Conservation (phyloP, 2,797 vertebrate species). For the Prionace glauca region DNA sequence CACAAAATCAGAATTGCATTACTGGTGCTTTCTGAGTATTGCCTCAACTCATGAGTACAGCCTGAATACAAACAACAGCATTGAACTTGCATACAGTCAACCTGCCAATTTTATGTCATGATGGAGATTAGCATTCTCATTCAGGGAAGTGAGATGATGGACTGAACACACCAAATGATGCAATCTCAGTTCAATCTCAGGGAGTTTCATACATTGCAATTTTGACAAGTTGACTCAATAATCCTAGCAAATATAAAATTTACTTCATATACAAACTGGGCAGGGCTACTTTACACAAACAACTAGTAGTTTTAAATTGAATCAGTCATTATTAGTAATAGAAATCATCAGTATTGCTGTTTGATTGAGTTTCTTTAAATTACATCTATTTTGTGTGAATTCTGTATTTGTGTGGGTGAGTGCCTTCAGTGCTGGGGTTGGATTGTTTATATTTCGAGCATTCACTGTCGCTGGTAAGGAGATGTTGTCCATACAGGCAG, state of each 20-base stretch:
- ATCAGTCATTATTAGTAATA: constrained; percentile 3
- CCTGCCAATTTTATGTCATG: background rate
- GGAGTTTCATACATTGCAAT: background rate
- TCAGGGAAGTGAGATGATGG: background rate
- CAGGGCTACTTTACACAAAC: background rate
- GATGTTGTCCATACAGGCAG: background rate
- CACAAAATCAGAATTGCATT: background rate
- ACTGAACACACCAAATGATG: background rate
- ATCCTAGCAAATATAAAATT: background rate
- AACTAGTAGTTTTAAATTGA: background rate
- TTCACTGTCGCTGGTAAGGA: background rate
- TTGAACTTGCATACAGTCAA: background rate
- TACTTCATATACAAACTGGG: background rate
- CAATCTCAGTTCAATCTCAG: background rate
- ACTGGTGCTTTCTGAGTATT: background rate
- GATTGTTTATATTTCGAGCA: background rate
- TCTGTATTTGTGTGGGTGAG: background rate
- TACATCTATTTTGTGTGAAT: background rate
- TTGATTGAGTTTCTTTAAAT: background rate
- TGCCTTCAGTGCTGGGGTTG: background rate
- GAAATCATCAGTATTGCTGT: background rate
- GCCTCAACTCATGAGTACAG: background rate
- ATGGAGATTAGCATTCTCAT: background rate
- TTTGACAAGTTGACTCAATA: background rate
- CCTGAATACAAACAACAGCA: background rate